These are phyloP conservation scores for Maccullochella peelii DNA, from an alignment of 2,113 vertebrate genomes.

Conservation along the genomic window DNA sequence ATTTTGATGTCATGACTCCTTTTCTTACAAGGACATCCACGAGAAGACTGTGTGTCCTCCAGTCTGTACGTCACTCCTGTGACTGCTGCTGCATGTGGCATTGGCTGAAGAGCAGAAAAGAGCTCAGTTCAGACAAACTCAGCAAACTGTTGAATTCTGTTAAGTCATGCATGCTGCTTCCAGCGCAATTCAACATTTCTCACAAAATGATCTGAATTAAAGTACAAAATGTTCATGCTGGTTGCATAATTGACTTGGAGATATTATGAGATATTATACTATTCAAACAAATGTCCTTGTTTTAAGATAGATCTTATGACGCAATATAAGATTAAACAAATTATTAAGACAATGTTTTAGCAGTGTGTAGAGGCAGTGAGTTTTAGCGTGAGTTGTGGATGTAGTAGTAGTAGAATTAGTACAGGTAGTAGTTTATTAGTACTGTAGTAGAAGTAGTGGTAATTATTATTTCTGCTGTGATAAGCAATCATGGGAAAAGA, in stretches of 20 bases:
- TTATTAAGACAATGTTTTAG: neutral
- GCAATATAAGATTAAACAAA: neutral
- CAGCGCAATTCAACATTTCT: neutral
- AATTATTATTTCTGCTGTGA: no score
- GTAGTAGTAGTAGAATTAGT: no score
- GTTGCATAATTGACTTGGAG: neutral
- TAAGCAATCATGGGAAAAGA: no score
- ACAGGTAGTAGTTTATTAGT: no score
- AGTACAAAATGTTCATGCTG: neutral
- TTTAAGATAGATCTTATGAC: no score
- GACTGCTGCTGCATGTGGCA: constrained; percentile 29
- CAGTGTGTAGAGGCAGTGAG: no score
- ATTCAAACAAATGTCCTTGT: neutral
- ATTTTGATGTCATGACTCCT: neutral
- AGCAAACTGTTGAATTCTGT: neutral
- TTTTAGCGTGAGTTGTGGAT: no score
- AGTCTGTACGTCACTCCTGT: constrained; percentile 44
- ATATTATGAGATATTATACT: neutral
- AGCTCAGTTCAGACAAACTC: neutral
- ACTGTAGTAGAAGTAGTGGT: neutral
- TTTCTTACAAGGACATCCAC: constrained; percentile 54
- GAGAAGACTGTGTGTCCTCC: constrained; percentile 28
- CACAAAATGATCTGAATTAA: neutral
- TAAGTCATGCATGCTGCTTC: neutral
- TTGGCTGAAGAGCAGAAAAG: constrained; percentile 55